phyloP scores from a whole-genome alignment of 1,140 invertebrate species.

The Vanessa tameamea region DNA sequence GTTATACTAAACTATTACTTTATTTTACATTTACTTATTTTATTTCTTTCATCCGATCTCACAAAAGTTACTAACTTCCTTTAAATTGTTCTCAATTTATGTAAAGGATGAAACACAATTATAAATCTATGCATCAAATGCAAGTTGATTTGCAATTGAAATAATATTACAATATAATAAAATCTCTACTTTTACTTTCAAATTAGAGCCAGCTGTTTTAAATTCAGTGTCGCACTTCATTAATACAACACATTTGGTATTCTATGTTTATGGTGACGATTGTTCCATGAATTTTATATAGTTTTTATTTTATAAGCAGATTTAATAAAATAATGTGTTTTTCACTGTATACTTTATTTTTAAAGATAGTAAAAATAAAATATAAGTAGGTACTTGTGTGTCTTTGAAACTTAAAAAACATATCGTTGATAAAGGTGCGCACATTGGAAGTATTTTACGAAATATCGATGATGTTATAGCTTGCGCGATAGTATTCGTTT shows the following conservation, averaged over 20 bases:
- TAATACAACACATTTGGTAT: not conserved
- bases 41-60: too few relatives aligned
- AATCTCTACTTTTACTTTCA: slow-evolving; percentile 12
- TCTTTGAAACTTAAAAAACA: too few relatives aligned
- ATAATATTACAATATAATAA: not conserved
- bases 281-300: not conserved
- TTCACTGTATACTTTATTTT: too few relatives aligned
- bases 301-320: not conserved
- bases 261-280: not conserved
- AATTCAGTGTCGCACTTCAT: not conserved
- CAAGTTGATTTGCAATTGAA: not conserved
- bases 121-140: not conserved
- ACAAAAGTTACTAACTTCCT: too few relatives aligned
- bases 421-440: not conserved
- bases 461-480: not conserved
- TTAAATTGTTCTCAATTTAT: too few relatives aligned
- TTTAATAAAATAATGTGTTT: too few relatives aligned
- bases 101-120: not conserved
- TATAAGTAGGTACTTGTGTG: too few relatives aligned
- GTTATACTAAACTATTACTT: too few relatives aligned
- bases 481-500: not conserved
- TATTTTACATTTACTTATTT: too few relatives aligned
- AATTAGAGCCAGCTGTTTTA: not conserved
- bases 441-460: not conserved
- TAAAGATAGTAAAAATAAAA: too few relatives aligned